Evolutionary conservation across 2,888 invertebrate species (phyloP), one percentile per base, ranked within the genome.

Genomic region (Steinernema scapterisci): DNA sequence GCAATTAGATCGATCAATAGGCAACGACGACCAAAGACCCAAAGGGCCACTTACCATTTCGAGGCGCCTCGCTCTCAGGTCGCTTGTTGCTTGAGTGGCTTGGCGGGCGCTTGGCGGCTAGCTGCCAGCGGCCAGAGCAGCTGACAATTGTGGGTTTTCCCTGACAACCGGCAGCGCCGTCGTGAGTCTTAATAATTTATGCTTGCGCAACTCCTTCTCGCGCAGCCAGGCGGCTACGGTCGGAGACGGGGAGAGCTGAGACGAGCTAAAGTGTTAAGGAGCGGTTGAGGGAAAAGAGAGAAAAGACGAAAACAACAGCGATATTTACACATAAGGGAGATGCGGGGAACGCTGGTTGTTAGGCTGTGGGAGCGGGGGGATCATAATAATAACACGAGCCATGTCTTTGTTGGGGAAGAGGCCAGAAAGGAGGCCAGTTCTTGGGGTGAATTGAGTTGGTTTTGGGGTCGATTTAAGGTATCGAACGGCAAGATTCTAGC

Each of bases 71-170:
- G 25, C 25, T 38, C 63, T 25, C 63, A 63, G 63, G 63, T 63
- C 63, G 63, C 31, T 63, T 63, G 63, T 63, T 63, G 63, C 31
- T 63, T 63, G 63, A 63, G 63, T 25, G 52, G 52, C 52, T 9
- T 13, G 13, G 7, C 48, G 48, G 38, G 31, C 31, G 31, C 63
- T n/a, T n/a, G n/a, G n/a, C n/a, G n/a, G n/a, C n/a, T n/a, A n/a
- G n/a, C n/a, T n/a, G n/a, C n/a, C n/a, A n/a, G n/a, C n/a, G n/a
- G n/a, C n/a, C n/a, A n/a, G n/a, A n/a, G n/a, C 63, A 31, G 63
- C 63, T 31, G 63, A 63, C 13, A 21, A 25, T 23, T 54, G 23
- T 11, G 38, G 38, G 3, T 38, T 63, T 31, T 63, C 63, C 63
- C 31, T 63, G 63, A 63, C 63, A 63, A 63, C 63, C 63, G 31